Conservation (phyloP, 2,797 vertebrate genomes). For the Spea hammondii region DNA sequence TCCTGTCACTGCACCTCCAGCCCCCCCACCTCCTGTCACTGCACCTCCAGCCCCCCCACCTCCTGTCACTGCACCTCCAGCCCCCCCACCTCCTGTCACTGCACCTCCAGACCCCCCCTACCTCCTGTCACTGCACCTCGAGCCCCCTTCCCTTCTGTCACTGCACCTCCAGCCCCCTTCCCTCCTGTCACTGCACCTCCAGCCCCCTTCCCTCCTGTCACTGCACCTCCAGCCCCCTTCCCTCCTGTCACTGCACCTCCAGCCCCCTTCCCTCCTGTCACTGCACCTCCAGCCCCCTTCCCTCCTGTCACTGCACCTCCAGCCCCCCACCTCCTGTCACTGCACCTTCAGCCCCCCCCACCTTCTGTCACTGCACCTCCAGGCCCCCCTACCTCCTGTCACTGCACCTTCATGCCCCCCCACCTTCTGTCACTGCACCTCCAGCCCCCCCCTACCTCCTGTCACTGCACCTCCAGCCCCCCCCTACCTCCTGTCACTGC, state of each 20-base stretch:
- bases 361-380: background rate
- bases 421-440: background rate
- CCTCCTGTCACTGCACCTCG: background rate
- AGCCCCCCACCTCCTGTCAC: background rate
- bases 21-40: background rate
- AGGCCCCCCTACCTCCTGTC: background rate
- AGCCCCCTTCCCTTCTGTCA: background rate
- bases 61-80: background rate
- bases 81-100: too few species aligned
- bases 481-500: background rate
- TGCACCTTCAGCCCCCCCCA: background rate
- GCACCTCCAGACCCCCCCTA: background rate
- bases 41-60: too few species aligned
- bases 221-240: background rate
- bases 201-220: background rate
- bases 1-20: background rate
- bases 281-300: background rate
- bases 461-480: conserved; percentile 1
- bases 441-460: background rate
- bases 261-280: background rate
- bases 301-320: background rate
- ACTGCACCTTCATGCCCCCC: background rate
- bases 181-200: too few species aligned
- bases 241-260: background rate
- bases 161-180: background rate